phyloP scores from a whole-genome alignment of 2,113 vertebrate genomes.

The Terrapene triunguis region DNA sequence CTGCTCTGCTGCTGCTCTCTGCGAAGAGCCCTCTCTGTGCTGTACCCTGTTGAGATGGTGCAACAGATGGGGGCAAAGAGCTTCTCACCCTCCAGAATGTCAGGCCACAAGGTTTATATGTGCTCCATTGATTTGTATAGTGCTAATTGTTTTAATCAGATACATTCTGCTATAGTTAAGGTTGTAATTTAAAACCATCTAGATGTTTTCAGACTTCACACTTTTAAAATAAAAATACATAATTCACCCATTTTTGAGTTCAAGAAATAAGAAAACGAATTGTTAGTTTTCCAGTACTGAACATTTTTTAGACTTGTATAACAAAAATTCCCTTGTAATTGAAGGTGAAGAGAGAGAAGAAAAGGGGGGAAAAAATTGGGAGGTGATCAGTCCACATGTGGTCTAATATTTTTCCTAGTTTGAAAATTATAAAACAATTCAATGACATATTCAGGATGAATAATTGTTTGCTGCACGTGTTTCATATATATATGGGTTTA shows the following conservation, averaged over 20 bases:
- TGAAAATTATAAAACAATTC: constrained; percentile 3
- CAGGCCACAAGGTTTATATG: background rate
- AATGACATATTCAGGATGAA: constrained; percentile 58
- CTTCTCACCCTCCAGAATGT: background rate
- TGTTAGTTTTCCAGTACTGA: background rate
- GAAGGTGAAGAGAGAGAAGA: constrained; percentile 22
- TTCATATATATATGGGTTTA: constrained; percentile 72
- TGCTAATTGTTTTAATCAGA: background rate
- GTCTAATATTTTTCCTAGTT: constrained; percentile 25
- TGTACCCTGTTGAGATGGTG: background rate
- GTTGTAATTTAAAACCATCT: background rate
- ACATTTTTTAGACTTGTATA: constrained; percentile 30
- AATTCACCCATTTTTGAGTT: background rate
- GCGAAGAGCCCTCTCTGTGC: background rate
- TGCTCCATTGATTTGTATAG: background rate
- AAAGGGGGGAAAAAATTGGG: constrained; percentile 41
- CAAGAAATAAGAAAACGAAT: constrained; percentile 14
- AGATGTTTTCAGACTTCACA: background rate
- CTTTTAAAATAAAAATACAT: background rate
- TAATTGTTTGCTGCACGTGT: constrained; percentile 52
- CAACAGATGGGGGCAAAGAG: background rate
- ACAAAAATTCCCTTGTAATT: constrained; percentile 4
- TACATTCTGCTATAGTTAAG: background rate
- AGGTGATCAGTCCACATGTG: constrained; percentile 52
- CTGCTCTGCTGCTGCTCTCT: background rate